These are phyloP conservation scores for Eumacrocentrus americanus DNA, from an alignment of 2,888 invertebrate genomes.

Conservation along the genomic window DNA sequence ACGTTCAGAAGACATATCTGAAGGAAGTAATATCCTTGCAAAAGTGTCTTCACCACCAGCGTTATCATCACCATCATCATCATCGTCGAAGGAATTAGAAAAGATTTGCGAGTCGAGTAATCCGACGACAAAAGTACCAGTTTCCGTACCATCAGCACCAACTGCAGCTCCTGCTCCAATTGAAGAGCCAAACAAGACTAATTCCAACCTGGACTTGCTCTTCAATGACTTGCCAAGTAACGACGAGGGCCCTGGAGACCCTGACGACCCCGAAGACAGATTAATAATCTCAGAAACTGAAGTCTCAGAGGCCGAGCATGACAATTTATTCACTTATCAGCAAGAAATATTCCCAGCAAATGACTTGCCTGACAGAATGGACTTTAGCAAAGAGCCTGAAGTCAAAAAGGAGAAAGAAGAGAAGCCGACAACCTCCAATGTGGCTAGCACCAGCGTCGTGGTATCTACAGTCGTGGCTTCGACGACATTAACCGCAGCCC, in stretches of 20 bases:
- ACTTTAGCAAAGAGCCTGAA: constrained; percentile 37
- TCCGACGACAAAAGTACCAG: background rate
- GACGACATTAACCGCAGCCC: constrained; percentile 1
- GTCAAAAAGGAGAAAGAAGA: constrained; percentile 19
- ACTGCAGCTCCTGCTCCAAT: constrained; percentile 15
- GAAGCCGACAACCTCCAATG: constrained; percentile 27
- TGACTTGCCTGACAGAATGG: constrained; percentile 39
- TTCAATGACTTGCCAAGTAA: constrained; percentile 61
- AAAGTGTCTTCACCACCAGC: constrained; percentile 39
- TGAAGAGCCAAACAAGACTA: constrained; percentile 37
- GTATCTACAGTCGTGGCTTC: background rate
- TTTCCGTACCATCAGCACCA: background rate
- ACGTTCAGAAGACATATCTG: constrained; percentile 27
- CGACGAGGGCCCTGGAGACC: constrained; percentile 46
- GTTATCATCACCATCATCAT: constrained; percentile 24
- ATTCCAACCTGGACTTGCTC: constrained; percentile 54
- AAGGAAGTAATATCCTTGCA: constrained; percentile 18
- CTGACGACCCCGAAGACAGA: constrained; percentile 67
- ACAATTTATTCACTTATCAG: constrained; percentile 65
- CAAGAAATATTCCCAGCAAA: constrained; percentile 66
- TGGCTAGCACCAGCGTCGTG: background rate
- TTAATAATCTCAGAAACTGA: constrained; percentile 70
- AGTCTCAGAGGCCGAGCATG: constrained; percentile 66
- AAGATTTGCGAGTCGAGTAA: background rate
- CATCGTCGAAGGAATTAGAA: constrained; percentile 9